Conservation (phyloP, 2,888 invertebrate genomes). For the Disparrhopalites patrizii region DNA sequence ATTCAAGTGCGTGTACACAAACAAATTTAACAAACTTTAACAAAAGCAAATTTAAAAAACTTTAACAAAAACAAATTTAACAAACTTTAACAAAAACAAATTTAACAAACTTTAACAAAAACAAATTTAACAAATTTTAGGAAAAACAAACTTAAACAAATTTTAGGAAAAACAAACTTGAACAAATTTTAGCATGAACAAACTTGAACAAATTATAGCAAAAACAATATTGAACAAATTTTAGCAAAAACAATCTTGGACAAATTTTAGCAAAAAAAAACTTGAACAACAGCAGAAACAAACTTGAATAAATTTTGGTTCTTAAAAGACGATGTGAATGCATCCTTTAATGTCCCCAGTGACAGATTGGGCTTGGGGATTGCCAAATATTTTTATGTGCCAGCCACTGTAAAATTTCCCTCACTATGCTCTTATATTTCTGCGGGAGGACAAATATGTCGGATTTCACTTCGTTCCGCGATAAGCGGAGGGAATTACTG, state of each 20-base stretch:
- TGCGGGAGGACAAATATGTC: too few relatives aligned
- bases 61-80: background rate
- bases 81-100: background rate
- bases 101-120: background rate
- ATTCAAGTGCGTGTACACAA: too few relatives aligned
- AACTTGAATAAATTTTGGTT: background rate
- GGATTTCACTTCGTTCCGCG: too few relatives aligned
- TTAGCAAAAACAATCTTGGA: background rate
- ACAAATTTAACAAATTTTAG: background rate
- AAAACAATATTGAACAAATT: background rate
- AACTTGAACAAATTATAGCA: background rate
- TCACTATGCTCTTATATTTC: too few relatives aligned
- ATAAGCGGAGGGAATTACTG: too few relatives aligned
- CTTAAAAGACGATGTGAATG: too few relatives aligned
- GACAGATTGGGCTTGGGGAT: too few relatives aligned
- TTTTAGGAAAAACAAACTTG: background rate
- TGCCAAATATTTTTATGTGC: too few relatives aligned
- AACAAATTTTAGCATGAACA: background rate
- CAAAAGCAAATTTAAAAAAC: background rate
- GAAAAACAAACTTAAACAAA: background rate
- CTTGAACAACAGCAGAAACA: background rate
- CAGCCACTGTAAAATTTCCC: too few relatives aligned
- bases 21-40: too few relatives aligned
- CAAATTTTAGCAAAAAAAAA: background rate
- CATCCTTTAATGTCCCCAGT: too few relatives aligned